Evolutionary conservation across 1,140 invertebrate species (phyloP).

Genomic region (Vanessa tameamea): DNA sequence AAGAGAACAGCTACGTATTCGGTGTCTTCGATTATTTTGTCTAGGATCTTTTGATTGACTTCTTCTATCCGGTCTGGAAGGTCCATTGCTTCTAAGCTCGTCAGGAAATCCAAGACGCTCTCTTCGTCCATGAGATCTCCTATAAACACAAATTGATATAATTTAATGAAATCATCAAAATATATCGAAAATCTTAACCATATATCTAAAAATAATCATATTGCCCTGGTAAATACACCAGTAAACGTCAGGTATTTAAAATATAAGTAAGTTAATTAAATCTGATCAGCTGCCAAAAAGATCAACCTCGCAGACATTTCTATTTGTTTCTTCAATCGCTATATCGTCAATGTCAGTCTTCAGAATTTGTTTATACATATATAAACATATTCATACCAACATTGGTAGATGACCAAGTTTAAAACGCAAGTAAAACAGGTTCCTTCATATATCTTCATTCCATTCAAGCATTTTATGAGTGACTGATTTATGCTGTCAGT

Average conservation of each 20-base stretch:
- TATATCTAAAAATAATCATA: conserved; percentile 11
- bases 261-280: conserved; percentile 46
- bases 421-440: neutral
- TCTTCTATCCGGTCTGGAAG: conserved; percentile 97
- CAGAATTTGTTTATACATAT: conserved; percentile 33
- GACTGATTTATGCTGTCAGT: conserved; percentile 2
- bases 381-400: neutral
- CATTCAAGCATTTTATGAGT: conserved; percentile 4
- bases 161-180: neutral
- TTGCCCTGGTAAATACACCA: neutral
- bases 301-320: conserved; percentile 55
- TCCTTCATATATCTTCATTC: neutral
- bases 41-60: conserved; percentile 94
- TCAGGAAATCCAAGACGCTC: conserved; percentile 94
- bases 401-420: neutral
- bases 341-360: conserved; percentile 50
- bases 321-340: conserved; percentile 47
- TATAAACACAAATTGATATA: conserved; percentile 59
- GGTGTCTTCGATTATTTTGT: conserved; percentile 95
- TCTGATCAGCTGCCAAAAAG: conserved; percentile 53
- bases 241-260: conserved; percentile 28
- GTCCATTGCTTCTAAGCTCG: conserved; percentile 96
- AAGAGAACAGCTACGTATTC: conserved; percentile 96
- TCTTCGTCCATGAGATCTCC: conserved; percentile 97
- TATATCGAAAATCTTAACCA: neutral